phyloP scores from a whole-genome alignment of 2,113 vertebrate genomes.

The Sciurus niger region DNA sequence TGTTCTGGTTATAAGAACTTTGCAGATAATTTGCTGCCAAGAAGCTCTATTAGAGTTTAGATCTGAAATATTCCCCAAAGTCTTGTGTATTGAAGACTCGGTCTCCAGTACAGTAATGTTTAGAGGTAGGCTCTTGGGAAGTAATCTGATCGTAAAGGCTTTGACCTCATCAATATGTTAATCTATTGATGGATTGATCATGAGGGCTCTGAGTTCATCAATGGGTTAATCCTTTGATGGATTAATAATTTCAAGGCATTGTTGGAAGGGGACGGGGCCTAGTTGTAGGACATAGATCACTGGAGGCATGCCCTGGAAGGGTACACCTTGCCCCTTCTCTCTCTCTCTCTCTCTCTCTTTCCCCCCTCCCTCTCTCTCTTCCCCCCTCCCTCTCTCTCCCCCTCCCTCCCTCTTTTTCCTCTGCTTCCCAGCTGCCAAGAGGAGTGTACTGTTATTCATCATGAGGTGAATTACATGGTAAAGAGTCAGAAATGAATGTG shows the following conservation, averaged over 20 bases:
- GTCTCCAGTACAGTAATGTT: background rate
- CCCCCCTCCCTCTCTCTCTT: rapidly evolving
- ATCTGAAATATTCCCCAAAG: background rate
- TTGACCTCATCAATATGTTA: background rate
- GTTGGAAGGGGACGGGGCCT: background rate
- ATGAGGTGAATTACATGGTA: background rate
- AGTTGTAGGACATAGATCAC: background rate
- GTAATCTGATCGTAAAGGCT: background rate
- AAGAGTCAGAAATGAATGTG: background rate
- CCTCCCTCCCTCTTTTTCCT: background rate
- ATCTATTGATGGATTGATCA: background rate
- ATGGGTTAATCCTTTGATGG: background rate
- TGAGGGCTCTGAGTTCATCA: background rate
- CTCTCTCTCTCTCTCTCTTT: background rate
- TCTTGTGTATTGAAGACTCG: background rate
- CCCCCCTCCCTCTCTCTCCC: too few relatives aligned
- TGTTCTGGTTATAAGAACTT: background rate
- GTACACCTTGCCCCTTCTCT: background rate
- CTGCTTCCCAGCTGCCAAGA: background rate
- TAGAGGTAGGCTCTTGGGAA: background rate
- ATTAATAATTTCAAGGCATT: background rate
- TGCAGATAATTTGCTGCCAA: background rate
- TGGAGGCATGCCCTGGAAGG: background rate
- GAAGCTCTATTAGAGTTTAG: background rate
- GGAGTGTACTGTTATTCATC: background rate